Conservation (phyloP, 1,140 invertebrate species). For the Phocides pigmalion region DNA sequence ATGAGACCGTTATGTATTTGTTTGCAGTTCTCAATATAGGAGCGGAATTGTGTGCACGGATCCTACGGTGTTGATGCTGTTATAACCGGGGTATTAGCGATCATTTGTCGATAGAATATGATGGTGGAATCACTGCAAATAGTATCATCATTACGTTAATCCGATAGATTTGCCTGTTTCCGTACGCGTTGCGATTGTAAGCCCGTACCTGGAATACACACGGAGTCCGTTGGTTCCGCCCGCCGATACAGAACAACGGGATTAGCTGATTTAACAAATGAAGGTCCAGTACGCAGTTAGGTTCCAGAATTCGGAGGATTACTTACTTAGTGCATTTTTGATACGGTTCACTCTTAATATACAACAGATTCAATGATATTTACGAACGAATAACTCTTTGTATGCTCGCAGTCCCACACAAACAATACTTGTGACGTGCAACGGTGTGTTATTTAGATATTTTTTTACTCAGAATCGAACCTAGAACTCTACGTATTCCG, state of each 20-base stretch:
- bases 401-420: too few relatives aligned
- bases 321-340: too few relatives aligned
- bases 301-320: neutral
- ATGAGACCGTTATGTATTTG: neutral
- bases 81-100: constrained; percentile 5
- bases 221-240: neutral
- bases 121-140: constrained; percentile 17
- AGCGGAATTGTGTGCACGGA: neutral
- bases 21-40: neutral
- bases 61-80: neutral
- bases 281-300: constrained; percentile 1
- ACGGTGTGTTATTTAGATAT: too few relatives aligned
- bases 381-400: too few relatives aligned
- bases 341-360: too few relatives aligned
- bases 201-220: constrained; percentile 13
- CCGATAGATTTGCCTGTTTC: constrained; percentile 13
- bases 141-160: constrained; percentile 23
- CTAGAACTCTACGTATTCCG: too few relatives aligned
- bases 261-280: constrained; percentile 23
- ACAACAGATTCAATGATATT: too few relatives aligned
- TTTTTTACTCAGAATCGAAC: too few relatives aligned
- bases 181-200: constrained; percentile 4
- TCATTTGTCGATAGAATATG: constrained; percentile 25
- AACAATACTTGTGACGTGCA: too few relatives aligned
- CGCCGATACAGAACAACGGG: neutral